phyloP scores from a whole-genome alignment of 1,140 invertebrate species.

The Pogonomyrmex barbatus region DNA sequence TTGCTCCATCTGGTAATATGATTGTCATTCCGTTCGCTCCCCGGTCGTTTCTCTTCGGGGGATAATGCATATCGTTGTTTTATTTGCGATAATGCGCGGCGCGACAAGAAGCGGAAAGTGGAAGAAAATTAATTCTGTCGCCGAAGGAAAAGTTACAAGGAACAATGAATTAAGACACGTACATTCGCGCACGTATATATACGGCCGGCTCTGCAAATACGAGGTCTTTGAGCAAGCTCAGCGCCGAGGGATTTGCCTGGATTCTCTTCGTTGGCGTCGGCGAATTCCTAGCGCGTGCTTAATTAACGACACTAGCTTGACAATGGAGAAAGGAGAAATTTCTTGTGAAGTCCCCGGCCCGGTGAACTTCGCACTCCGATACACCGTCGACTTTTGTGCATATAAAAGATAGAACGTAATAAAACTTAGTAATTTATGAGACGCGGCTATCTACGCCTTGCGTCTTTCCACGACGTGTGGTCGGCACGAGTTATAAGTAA shows the following conservation, averaged over 20 bases:
- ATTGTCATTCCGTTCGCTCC: not conserved
- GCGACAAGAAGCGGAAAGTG: conserved; percentile 52
- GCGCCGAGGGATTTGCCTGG: conserved; percentile 52
- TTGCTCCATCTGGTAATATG: not conserved
- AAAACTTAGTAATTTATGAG: conserved; percentile 46
- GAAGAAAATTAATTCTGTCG: conserved; percentile 55
- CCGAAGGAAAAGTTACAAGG: conserved; percentile 58
- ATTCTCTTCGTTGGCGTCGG: conserved; percentile 37
- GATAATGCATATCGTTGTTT: conserved; percentile 6
- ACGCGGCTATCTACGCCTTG: not conserved
- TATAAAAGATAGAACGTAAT: conserved; percentile 14
- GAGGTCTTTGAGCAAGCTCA: conserved; percentile 58
- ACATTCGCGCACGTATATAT: conserved; percentile 32
- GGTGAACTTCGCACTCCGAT: conserved; percentile 54
- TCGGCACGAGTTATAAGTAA: not conserved
- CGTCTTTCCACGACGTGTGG: not conserved
- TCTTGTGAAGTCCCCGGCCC: conserved; percentile 47
- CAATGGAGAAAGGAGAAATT: conserved; percentile 62
- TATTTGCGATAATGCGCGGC: conserved; percentile 24
- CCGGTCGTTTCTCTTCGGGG: not conserved
- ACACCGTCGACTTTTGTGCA: conserved; percentile 50
- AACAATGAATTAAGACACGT: conserved; percentile 56
- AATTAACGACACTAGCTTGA: conserved; percentile 61
- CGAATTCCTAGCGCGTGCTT: conserved; percentile 61
- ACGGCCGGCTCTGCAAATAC: conserved; percentile 52